Conservation (phyloP, 2,888 invertebrate genomes). For the Syrista parreyssii region DNA sequence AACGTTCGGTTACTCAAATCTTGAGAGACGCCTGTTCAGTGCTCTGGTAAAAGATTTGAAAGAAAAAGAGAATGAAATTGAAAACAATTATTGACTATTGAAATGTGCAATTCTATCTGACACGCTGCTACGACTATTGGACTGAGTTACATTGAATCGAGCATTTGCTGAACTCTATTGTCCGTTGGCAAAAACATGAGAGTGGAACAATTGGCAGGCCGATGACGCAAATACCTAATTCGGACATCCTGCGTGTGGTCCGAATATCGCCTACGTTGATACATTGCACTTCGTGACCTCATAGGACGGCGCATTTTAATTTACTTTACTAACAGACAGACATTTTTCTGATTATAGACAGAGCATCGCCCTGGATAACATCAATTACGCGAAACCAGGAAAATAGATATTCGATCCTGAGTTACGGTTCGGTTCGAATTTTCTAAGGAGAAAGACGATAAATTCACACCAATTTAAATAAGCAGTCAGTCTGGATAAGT, state of each 20-base stretch:
- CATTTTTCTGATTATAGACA: background rate
- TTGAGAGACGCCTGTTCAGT: conserved; percentile 25
- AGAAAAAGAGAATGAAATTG: conserved; percentile 13
- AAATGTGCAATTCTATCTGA: background rate
- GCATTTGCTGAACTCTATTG: background rate
- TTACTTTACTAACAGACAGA: background rate
- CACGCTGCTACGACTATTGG: background rate
- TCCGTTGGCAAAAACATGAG: conserved; percentile 22
- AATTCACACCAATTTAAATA: background rate
- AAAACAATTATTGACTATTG: background rate
- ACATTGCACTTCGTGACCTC: background rate
- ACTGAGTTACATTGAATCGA: background rate
- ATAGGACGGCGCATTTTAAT: background rate
- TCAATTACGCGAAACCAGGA: background rate
- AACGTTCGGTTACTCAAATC: conserved; percentile 27
- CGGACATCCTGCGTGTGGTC: conserved; percentile 41
- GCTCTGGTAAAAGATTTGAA: conserved; percentile 23
- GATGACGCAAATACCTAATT: conserved; percentile 45
- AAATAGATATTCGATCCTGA: background rate
- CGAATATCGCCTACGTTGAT: conserved; percentile 19
- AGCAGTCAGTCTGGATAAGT: background rate
- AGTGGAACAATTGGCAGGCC: conserved; percentile 37
- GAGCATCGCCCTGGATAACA: background rate
- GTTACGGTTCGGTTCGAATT: background rate
- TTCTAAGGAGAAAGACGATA: background rate